Conservation (phyloP, 2,888 invertebrate genomes). For the Frankliniella fusca region DNA sequence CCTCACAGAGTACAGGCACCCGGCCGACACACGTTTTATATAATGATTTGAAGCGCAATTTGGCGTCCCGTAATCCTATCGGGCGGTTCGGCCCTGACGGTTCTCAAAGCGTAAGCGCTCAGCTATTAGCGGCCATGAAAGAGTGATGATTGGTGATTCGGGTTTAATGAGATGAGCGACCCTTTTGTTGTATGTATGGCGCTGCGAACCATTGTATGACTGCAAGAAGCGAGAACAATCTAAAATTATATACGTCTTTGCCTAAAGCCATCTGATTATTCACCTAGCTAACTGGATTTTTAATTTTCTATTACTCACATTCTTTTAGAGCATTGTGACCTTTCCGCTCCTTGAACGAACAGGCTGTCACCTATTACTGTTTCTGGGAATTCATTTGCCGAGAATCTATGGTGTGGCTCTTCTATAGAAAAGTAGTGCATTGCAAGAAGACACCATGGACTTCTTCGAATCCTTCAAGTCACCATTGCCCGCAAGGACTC, state of each 20-base stretch:
- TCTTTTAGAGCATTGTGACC: neutral
- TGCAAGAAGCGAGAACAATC: neutral
- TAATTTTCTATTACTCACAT: neutral
- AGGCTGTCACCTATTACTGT: neutral
- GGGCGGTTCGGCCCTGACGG: neutral
- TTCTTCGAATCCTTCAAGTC: neutral
- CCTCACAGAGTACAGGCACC: no score
- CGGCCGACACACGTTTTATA: no score
- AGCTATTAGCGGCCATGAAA: neutral
- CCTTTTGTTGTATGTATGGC: neutral
- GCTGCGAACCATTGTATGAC: no score
- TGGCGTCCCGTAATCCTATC: no score
- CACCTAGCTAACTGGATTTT: neutral
- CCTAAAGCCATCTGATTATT: neutral
- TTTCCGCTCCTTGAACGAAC: neutral
- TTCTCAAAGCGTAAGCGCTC: neutral
- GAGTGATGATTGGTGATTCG: neutral
- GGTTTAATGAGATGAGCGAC: neutral
- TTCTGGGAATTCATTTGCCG: no score
- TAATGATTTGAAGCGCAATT: no score
- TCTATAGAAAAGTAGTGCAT: no score
- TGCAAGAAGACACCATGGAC: no score
- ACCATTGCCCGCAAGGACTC: neutral
- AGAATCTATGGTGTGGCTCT: no score
- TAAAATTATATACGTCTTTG: neutral